Evolutionary conservation across 2,113 vertebrate species (phyloP), one percentile per base, ranked within the genome.

Genomic region (Drymodes brunneopygia): DNA sequence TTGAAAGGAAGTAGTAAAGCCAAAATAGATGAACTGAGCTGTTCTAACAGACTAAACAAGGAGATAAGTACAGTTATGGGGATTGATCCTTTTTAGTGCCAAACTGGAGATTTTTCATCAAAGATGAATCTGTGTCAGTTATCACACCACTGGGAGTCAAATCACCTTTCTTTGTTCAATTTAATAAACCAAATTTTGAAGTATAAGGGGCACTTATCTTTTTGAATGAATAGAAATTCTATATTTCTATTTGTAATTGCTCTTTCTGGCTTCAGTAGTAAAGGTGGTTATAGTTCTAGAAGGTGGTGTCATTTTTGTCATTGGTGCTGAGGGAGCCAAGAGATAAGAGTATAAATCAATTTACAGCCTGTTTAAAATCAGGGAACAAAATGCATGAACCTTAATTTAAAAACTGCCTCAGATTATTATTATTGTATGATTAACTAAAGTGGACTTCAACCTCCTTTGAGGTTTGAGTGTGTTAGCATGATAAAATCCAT

Each of bases 321-420:
- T n/a, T 90, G 91, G 58, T 72, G 83, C 62, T 62, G 47, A 74
- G 66, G 70, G 82, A 96, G 69, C 38, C 61, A 77, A 81, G 38
- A 53, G 80, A 51, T 44, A 65, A 65, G 92, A 94, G 71, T 82
- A 92, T 71, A 95, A 95, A 96, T 92, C 88, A 97, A 92, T 96
- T 95, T 94, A 65, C 36, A 96, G 83, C 48, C 67, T 92, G 19
- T 71, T 87, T 40, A 88, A 86, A 85, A 70, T 62, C 1, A 3
- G 29, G 11, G 5, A 6, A 83, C 13, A 80, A 86, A 88, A 19
- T 7, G 27, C 31, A 22, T 19, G 18, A 83, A 48, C 20, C 5
- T 58, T 66, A 82, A 86, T 66, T 87, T 48, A 40, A 90, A 83
- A 90, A 60, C 38, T 71, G 22, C 28, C 78, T 82, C 28, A 62